These are phyloP conservation scores for Popillia japonica DNA, from an alignment of 1,140 invertebrate species.

Conservation along the genomic window DNA sequence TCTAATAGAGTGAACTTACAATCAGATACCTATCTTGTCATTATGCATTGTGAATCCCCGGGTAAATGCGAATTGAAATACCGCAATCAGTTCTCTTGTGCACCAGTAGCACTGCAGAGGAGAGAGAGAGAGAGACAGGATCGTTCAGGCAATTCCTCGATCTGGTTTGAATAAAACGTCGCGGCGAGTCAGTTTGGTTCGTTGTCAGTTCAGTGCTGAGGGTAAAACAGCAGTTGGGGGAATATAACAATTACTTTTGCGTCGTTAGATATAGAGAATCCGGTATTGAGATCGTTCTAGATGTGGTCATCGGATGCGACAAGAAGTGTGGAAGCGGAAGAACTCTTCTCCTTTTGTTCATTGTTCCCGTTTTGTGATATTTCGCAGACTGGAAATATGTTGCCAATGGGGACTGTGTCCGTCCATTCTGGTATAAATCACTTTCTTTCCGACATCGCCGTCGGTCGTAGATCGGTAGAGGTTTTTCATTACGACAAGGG, in stretches of 20 bases:
- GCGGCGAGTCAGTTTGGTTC: conserved; percentile 39
- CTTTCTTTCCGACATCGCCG: conserved; percentile 17
- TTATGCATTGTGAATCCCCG: conserved; percentile 53
- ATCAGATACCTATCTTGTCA: conserved; percentile 55
- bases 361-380: conserved; percentile 32
- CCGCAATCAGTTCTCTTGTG: conserved; percentile 54
- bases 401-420: conserved; percentile 12
- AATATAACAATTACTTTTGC: conserved; percentile 57
- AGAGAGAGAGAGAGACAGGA: conserved; percentile 38
- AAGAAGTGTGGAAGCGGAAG: conserved; percentile 46
- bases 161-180: conserved; percentile 39
- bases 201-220: conserved; percentile 34
- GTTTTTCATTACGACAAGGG: not conserved
- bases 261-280: conserved; percentile 56
- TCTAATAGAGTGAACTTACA: conserved; percentile 44
- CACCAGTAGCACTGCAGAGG: conserved; percentile 2
- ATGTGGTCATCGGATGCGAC: conserved; percentile 54
- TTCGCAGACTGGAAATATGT: conserved; percentile 38
- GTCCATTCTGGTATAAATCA: conserved; percentile 22
- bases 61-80: conserved; percentile 54
- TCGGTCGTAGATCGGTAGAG: not conserved
- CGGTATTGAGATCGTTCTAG: conserved; percentile 52
- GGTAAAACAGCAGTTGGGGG: conserved; percentile 45
- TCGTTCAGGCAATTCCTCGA: conserved; percentile 49
- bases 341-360: not conserved